Evolutionary conservation across 2,888 invertebrate genomes (phyloP).

Genomic region (Stegophylla sp.): DNA sequence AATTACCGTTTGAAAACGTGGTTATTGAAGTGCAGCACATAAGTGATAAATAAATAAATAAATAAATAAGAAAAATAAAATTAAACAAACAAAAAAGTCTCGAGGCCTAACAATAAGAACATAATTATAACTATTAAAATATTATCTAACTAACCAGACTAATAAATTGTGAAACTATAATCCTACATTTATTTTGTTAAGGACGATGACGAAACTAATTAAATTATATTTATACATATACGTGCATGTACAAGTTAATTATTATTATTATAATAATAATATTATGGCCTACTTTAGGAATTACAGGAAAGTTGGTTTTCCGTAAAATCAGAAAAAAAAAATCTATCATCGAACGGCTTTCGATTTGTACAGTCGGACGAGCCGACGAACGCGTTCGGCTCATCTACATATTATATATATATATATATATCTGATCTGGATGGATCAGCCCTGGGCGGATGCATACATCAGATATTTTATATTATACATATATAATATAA

Average conservation of each 20-base stretch:
- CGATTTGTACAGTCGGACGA: neutral
- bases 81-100: slow-evolving; percentile 6
- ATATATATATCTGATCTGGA: too few species aligned
- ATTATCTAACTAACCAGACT: slow-evolving; percentile 48
- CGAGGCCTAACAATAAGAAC: neutral
- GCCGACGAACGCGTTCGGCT: neutral
- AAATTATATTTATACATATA: neutral
- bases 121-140: neutral
- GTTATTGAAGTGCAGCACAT: too few species aligned
- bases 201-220: neutral
- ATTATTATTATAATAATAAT: neutral
- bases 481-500: too few species aligned
- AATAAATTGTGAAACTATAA: slow-evolving; percentile 29
- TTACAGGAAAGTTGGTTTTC: neutral
- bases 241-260: neutral
- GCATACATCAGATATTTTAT: too few species aligned
- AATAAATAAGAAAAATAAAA: neutral
- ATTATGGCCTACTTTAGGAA: slow-evolving; percentile 18
- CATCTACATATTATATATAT: too few species aligned
- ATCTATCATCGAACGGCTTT: neutral
- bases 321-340: neutral
- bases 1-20: too few species aligned
- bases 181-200: slow-evolving; percentile 8
- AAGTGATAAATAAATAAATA: too few species aligned
- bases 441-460: too few species aligned